Conservation (phyloP, 1,140 invertebrate genomes). For the Papilio aristodemus region DNA sequence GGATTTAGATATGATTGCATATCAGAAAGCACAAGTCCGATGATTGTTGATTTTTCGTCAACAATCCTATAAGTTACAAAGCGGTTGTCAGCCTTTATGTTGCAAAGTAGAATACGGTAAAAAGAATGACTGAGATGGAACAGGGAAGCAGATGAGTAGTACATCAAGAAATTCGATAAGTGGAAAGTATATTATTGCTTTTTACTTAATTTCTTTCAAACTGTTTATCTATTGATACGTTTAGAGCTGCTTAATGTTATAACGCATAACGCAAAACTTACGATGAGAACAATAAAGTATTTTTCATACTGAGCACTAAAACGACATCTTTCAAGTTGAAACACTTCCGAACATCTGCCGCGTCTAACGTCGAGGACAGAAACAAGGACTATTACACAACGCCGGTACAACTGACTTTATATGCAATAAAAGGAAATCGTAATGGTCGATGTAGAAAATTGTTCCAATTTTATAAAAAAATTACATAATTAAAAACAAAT, state of each 20-base stretch:
- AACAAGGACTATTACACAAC: conserved; percentile 23
- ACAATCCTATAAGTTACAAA: too few relatives aligned
- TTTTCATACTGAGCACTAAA: conserved; percentile 30
- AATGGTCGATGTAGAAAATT: conserved; percentile 27
- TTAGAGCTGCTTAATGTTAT: not conserved
- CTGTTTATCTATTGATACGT: not conserved
- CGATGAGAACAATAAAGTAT: conserved; percentile 17
- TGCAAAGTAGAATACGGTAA: too few relatives aligned
- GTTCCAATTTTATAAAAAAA: not conserved
- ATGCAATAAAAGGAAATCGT: conserved; percentile 26
- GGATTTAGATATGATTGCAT: too few relatives aligned
- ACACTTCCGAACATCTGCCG: conserved; percentile 31
- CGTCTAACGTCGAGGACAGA: conserved; percentile 23
- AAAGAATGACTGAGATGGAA: too few relatives aligned
- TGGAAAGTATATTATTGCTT: too few relatives aligned
- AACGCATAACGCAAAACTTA: conserved; percentile 15
- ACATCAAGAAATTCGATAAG: too few relatives aligned
- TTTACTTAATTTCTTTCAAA: not conserved
- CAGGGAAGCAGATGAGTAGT: too few relatives aligned
- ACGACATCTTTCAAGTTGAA: conserved; percentile 26
- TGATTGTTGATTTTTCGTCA: too few relatives aligned
- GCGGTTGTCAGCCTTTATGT: too few relatives aligned
- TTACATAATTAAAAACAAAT: conserved; percentile 8
- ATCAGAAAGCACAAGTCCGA: too few relatives aligned
- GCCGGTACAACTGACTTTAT: conserved; percentile 23